Conservation (phyloP, 2,888 invertebrate species). For the Hypsopygia costalis region DNA sequence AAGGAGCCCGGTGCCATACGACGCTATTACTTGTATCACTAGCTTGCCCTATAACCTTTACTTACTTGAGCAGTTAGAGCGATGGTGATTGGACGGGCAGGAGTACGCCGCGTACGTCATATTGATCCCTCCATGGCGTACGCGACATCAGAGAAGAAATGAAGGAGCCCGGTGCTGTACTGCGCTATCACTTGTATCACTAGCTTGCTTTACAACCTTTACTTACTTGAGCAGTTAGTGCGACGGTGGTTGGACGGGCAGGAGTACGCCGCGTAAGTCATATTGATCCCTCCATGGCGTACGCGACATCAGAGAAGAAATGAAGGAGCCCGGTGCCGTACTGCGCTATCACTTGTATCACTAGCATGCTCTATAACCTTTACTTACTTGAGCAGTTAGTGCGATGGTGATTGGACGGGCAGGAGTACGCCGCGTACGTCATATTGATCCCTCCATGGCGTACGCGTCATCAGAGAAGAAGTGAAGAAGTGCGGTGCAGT, state of each 20-base stretch:
- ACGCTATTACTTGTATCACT: constrained; percentile 89
- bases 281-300: constrained; percentile 98
- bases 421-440: constrained; percentile 92
- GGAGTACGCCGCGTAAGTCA: constrained; percentile 93
- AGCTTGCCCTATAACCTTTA: too few species aligned
- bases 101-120: constrained; percentile 94
- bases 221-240: constrained; percentile 81
- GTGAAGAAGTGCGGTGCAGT: constrained; percentile 93
- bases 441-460: constrained; percentile 99
- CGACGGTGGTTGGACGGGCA: constrained; percentile 87
- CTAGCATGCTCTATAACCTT: too few species aligned
- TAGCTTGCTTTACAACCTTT: too few species aligned
- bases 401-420: constrained; percentile 86
- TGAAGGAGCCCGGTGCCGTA: constrained; percentile 94
- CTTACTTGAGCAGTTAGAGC: constrained; percentile 82
- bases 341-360: constrained; percentile 88
- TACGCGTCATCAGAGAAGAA: constrained; percentile 99
- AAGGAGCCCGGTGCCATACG: constrained; percentile 91
- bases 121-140: constrained; percentile 99
- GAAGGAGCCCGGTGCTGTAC: constrained; percentile 92
- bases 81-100: constrained; percentile 87
- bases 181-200: constrained; percentile 89
- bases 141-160: constrained; percentile 99
- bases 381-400: constrained; percentile 81
- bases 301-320: constrained; percentile 99